These are phyloP conservation scores for Pterois miles DNA, from an alignment of 2,797 vertebrate genomes.

Conservation along the genomic window DNA sequence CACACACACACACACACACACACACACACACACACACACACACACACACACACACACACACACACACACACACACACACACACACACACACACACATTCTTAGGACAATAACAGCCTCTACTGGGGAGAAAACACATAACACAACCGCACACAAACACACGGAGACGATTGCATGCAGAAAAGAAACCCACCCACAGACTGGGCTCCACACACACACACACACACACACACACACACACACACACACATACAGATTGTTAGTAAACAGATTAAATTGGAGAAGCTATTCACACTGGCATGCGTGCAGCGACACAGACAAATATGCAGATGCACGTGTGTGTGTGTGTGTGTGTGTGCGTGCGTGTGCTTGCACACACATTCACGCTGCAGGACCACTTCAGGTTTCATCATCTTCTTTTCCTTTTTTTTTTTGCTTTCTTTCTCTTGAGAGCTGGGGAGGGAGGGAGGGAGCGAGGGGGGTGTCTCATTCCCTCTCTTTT, in stretches of 20 bases:
- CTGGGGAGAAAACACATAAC: slow-evolving; percentile 67
- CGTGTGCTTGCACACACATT: background rate
- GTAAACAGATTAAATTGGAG: slow-evolving; percentile 68
- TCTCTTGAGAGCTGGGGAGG: slow-evolving; percentile 66
- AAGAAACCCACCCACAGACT: slow-evolving; percentile 40
- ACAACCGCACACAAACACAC: slow-evolving; percentile 37
- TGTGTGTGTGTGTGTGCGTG: slow-evolving; percentile 32
- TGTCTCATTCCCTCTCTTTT: slow-evolving; percentile 84
- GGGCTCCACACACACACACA: slow-evolving; percentile 3
- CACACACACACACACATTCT: slow-evolving; percentile 44
- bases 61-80: slow-evolving; percentile 24
- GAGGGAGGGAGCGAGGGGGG: slow-evolving; percentile 37
- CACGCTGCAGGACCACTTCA: slow-evolving; percentile 81
- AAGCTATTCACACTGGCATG: slow-evolving; percentile 53
- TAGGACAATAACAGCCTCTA: slow-evolving; percentile 75
- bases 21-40: background rate
- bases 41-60: background rate
- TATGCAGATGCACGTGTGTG: slow-evolving; percentile 43
- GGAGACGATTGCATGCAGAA: slow-evolving; percentile 30
- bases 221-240: slow-evolving; percentile 6
- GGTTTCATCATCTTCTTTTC: slow-evolving; percentile 77
- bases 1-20: background rate
- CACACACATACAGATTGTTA: slow-evolving; percentile 56
- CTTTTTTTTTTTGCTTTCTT: slow-evolving; percentile 72
- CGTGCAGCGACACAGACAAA: slow-evolving; percentile 24